A percentile compares a stretch with the other conserved stretches of the same genome.
Evolutionary conservation across 2,888 invertebrate species (phyloP).

Genomic region (Abscondita cerata): DNA sequence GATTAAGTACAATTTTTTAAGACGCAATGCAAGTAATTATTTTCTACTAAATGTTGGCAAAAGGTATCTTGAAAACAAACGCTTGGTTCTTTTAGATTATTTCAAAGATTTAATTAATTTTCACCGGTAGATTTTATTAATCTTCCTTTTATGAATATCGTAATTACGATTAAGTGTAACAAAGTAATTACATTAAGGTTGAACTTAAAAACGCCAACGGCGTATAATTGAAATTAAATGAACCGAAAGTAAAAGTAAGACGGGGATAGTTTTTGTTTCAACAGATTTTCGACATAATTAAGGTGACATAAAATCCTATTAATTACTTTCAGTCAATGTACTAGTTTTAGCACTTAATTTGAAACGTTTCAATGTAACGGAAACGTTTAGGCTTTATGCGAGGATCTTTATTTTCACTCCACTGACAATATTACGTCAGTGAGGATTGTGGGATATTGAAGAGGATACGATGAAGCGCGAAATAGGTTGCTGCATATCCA

Average conservation of each 20-base stretch:
- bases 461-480: conserved; percentile 14
- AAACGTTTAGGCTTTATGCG: not conserved
- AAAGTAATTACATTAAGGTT: not conserved
- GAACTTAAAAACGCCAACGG: not conserved
- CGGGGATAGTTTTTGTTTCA: not conserved
- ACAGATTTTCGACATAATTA: not conserved
- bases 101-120: too few species aligned
- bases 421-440: conserved; percentile 3
- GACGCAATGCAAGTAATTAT: too few species aligned
- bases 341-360: conserved; percentile 8
- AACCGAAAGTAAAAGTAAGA: not conserved
- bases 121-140: not conserved
- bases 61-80: too few species aligned
- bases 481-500: conserved; percentile 11
- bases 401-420: conserved; percentile 3
- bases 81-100: too few species aligned
- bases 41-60: too few species aligned
- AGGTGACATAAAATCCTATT: conserved; percentile 6
- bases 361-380: not conserved
- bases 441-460: conserved; percentile 4
- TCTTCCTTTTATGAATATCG: not conserved
- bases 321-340: conserved; percentile 4
- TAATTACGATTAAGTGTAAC: not conserved
- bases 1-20: too few species aligned
- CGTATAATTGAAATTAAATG: not conserved